Percentiles rank a stretch among this genome's conserved stretches.
Conservation (phyloP, 2,797 vertebrate species). For the Chelon labrosus region DNA sequence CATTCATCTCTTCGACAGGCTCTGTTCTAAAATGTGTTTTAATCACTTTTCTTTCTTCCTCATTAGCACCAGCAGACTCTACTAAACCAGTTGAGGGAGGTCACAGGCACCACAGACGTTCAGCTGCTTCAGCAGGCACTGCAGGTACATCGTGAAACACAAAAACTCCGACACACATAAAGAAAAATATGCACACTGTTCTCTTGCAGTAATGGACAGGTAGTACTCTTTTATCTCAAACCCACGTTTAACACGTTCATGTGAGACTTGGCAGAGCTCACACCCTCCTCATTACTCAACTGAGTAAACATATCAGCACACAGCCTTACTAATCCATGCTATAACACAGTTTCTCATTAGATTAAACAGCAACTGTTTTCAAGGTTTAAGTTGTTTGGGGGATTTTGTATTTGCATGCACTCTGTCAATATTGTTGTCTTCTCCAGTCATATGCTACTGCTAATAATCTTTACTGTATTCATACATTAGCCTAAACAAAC, state of each 20-base stretch:
- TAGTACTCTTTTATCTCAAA: not conserved
- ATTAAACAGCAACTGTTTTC: not conserved
- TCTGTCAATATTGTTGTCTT: not conserved
- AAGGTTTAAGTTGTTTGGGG: not conserved
- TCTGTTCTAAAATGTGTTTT: constrained; percentile 6
- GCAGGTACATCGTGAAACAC: constrained; percentile 85
- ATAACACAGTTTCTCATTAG: not conserved
- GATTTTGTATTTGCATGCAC: not conserved
- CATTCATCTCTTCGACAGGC: not conserved
- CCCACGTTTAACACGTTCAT: not conserved
- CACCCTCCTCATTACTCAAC: not conserved
- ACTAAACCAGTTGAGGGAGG: constrained; percentile 97
- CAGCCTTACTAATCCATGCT: not conserved
- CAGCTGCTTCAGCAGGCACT: constrained; percentile 97
- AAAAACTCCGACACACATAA: rapidly evolving
- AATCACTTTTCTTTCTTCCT: constrained; percentile 6
- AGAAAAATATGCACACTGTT: not conserved
- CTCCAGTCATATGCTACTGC: not conserved
- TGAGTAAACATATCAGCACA: not conserved
- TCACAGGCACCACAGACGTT: constrained; percentile 97
- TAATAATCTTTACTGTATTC: not conserved
- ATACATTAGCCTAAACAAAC: not conserved
- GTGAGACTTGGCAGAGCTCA: not conserved
- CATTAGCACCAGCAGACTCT: constrained; percentile 96
- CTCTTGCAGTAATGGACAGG: not conserved